These are phyloP conservation scores for Eupithecia pulchellata DNA, from an alignment of 2,888 invertebrate genomes.

Conservation along the genomic window DNA sequence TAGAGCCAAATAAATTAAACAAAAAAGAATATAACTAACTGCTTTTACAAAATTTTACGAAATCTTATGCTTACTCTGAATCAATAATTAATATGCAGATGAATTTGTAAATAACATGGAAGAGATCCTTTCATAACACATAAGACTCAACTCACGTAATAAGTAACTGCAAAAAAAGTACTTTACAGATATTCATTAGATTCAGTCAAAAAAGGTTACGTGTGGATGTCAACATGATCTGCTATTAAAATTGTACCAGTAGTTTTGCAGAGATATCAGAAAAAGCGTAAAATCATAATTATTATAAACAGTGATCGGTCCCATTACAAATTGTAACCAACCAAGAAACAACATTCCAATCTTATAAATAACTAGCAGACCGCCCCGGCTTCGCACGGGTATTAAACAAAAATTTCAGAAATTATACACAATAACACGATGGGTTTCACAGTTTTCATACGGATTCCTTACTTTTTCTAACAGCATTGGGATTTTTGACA, in stretches of 20 bases:
- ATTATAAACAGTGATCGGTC: background rate
- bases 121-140: constrained; percentile 17
- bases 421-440: no score
- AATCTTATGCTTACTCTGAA: background rate
- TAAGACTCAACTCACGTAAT: background rate
- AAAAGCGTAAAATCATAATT: background rate
- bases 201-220: background rate
- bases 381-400: no score
- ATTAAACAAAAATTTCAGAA: no score
- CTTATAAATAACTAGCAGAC: no score
- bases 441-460: no score
- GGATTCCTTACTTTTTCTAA: no score
- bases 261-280: background rate
- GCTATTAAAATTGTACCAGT: background rate
- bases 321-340: background rate
- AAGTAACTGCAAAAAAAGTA: background rate
- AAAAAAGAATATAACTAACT: background rate
- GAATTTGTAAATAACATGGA: constrained; percentile 13
- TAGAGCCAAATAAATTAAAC: background rate
- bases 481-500: no score
- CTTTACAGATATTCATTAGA: background rate
- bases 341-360: background rate
- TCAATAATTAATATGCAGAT: constrained; percentile 11
- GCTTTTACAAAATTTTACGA: background rate
- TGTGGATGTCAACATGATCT: background rate